Evolutionary conservation across 2,113 vertebrate genomes (phyloP), one percentile per base, ranked within the genome.

Genomic region (Desmodus rotundus): DNA sequence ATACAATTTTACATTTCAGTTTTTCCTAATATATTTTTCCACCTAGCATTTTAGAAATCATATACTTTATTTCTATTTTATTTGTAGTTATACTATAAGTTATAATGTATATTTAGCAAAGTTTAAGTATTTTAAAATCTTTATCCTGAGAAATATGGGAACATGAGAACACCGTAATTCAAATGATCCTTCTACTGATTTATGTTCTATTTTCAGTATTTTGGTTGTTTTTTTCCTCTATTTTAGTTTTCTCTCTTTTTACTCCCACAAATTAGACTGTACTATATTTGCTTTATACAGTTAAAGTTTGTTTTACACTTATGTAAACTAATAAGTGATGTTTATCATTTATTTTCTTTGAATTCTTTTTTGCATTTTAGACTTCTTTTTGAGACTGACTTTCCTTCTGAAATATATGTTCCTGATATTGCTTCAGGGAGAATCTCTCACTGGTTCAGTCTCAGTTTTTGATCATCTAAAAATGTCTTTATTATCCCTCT

Each of bases 381-480:
- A 45, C 9, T 4, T 90, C 9, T 89, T 24, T 80, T 54, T 3
- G 65, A n/a, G 33, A 28, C n/a, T 38, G 47, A 95, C 17, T 86
- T 81, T 73, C 45, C 26, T 80, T 80, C 47, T 41, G 65, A 86
- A 58, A 80, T 72, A 78, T 26, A 33, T 72, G 33, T 15, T 33
- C 70, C 36, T 85, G 43, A 52, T 93, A 26, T 20, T 89, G 45
- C 43, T 54, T 83, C 68, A 83, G 15, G 72, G n/a, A 86, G 33
- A 89, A 20, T 93, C 33, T 89, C 52, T 93, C 33, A 90, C 31
- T 77, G 36, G 5, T 73, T 73, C 52, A 72, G 22, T 96, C 14
- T 96, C 36, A 89, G 33, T 31, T 93, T 85, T 86, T 90, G 91
- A 54, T 86, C 33, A 85, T 12, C 47, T 84, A 10, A 83, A 89